These are phyloP conservation scores for Microtus montanus DNA, from an alignment of 2,113 vertebrate genomes.

Conservation along the genomic window DNA sequence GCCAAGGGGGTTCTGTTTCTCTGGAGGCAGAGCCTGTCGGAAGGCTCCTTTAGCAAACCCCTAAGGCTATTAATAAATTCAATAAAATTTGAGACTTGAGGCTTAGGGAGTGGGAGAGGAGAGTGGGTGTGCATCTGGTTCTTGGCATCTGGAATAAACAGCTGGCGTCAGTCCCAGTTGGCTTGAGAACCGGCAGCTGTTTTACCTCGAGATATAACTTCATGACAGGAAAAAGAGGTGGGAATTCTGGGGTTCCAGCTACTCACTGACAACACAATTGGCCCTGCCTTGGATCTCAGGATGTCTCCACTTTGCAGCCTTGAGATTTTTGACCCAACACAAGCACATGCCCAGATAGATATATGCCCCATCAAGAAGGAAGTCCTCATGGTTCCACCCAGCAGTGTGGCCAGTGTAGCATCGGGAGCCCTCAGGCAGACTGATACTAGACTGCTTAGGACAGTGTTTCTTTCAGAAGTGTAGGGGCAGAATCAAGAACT, in stretches of 20 bases:
- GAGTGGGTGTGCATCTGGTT: conserved; percentile 74
- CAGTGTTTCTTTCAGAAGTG: neutral
- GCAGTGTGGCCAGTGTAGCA: neutral
- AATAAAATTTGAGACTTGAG: conserved; percentile 58
- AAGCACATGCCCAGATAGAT: conserved; percentile 40
- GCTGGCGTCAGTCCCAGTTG: conserved; percentile 74
- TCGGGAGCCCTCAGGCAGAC: neutral
- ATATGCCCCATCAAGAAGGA: neutral
- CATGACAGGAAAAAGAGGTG: conserved; percentile 73
- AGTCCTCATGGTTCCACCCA: neutral
- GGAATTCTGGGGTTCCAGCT: conserved; percentile 46
- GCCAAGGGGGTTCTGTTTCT: conserved; percentile 47
- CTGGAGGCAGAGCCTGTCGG: conserved; percentile 28
- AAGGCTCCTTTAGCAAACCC: conserved; percentile 61
- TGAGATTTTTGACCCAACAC: conserved; percentile 37
- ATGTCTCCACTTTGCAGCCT: conserved; percentile 56
- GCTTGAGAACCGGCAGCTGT: conserved; percentile 79
- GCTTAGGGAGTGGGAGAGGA: conserved; percentile 69
- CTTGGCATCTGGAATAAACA: conserved; percentile 74
- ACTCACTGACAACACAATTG: conserved; percentile 56
- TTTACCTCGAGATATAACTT: conserved; percentile 77
- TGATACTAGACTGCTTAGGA: neutral
- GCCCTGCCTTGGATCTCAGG: conserved; percentile 58
- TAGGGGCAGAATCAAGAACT: no score
- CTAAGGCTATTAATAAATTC: conserved; percentile 64